phyloP scores from a whole-genome alignment of 1,140 invertebrate genomes.

The Trinorchestia longiramus region DNA sequence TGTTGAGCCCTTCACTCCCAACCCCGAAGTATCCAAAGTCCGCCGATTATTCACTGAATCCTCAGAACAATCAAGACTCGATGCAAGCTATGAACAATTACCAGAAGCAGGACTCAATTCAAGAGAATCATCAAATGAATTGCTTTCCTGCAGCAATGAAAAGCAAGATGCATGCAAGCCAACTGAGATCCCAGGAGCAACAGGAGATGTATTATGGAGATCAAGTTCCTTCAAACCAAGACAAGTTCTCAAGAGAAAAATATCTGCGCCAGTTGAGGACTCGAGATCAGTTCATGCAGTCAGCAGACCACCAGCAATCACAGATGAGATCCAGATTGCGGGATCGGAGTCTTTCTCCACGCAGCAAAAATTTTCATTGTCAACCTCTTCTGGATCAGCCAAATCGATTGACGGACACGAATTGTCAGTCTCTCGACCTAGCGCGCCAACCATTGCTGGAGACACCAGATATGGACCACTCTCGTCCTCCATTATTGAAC shows the following conservation, averaged over 20 bases:
- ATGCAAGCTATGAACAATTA: background rate
- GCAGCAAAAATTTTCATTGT: background rate
- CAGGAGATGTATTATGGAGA: slow-evolving; percentile 7
- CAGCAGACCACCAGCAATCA: background rate
- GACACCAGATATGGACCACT: background rate
- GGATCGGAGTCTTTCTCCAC: slow-evolving; percentile 7
- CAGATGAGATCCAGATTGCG: background rate
- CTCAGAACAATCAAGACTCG: background rate
- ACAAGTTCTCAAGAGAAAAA: slow-evolving; percentile 11
- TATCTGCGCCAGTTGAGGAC: slow-evolving; percentile 2
- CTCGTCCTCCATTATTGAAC: background rate
- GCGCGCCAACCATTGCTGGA: background rate
- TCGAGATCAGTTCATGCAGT: background rate
- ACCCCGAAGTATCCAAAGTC: slow-evolving; percentile 37
- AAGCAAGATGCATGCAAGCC: background rate
- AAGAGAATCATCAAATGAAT: background rate
- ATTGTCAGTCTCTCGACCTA: background rate
- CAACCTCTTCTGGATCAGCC: slow-evolving; percentile 13
- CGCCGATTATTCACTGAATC: background rate
- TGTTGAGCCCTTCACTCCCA: background rate
- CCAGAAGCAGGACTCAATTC: background rate
- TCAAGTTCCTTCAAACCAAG: background rate
- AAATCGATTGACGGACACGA: background rate
- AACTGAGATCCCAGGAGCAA: background rate
- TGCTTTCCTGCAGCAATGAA: background rate